Percentiles rank a stretch among this genome's conserved stretches.
phyloP scores from a whole-genome alignment of 2,888 invertebrate species.

The Dichetophora obliterata region DNA sequence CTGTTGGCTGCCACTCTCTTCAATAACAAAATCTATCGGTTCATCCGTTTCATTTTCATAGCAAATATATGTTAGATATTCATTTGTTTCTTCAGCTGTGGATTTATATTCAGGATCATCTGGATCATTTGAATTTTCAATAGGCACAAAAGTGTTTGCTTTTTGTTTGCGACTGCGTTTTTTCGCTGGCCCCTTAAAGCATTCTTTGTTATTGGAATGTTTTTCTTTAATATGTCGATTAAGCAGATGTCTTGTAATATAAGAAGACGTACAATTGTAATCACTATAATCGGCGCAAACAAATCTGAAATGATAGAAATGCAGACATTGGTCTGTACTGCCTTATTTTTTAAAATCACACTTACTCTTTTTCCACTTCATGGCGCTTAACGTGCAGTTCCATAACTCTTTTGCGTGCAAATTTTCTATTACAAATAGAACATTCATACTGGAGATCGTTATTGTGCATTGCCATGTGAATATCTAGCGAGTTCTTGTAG shows the following conservation, averaged over 20 bases:
- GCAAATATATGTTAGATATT: background rate
- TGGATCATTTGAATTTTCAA: background rate
- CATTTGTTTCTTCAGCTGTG: background rate
- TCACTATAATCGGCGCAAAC: slow-evolving; percentile 41
- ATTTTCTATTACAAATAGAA: slow-evolving; percentile 57
- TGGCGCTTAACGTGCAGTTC: slow-evolving; percentile 60
- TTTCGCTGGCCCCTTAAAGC: background rate
- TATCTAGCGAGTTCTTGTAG: slow-evolving; percentile 61
- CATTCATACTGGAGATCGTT: slow-evolving; percentile 61
- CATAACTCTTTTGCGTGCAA: slow-evolving; percentile 61
- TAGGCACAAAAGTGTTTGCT: background rate
- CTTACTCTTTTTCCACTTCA: slow-evolving; percentile 55
- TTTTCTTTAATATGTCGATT: slow-evolving; percentile 47
- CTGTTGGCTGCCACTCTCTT: background rate
- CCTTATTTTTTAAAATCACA: background rate
- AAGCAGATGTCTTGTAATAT: slow-evolving; percentile 42
- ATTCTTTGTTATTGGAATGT: slow-evolving; percentile 22
- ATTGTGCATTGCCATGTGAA: slow-evolving; percentile 61
- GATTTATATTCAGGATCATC: slow-evolving; percentile 5
- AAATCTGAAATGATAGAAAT: slow-evolving; percentile 39
- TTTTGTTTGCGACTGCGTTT: background rate
- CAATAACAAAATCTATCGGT: background rate
- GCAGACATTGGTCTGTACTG: background rate
- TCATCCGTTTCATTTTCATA: background rate
- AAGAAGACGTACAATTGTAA: slow-evolving; percentile 45